These are phyloP conservation scores for Drosophila busckii DNA, from an alignment of 1,140 invertebrate genomes.

Conservation along the genomic window DNA sequence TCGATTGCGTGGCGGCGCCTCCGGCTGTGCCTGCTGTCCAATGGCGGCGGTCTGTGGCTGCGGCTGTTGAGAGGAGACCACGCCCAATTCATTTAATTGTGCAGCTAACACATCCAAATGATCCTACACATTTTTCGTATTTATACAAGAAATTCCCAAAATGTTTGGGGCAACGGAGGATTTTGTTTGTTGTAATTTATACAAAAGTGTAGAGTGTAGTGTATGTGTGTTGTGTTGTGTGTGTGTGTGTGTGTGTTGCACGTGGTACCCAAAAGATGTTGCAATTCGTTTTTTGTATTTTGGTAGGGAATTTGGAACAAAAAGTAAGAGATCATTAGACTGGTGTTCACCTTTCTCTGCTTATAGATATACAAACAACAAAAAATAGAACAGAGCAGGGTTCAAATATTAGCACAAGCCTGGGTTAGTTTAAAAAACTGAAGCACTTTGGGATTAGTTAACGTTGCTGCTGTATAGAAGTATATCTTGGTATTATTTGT, in stretches of 20 bases:
- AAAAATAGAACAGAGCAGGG: constrained; percentile 30
- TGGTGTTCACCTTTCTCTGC: constrained; percentile 57
- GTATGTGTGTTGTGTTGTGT: constrained; percentile 32
- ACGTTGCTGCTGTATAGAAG: constrained; percentile 11
- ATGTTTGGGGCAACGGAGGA: constrained; percentile 54
- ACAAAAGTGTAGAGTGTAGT: constrained; percentile 22
- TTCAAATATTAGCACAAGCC: constrained; percentile 44
- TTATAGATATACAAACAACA: constrained; percentile 46
- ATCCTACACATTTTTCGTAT: constrained; percentile 83
- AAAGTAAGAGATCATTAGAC: constrained; percentile 78
- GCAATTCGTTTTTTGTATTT: constrained; percentile 20
- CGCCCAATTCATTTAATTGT: constrained; percentile 94
- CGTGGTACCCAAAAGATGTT: constrained; percentile 54
- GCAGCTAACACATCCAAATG: constrained; percentile 93
- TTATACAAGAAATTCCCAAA: constrained; percentile 57
- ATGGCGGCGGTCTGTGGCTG: constrained; percentile 66
- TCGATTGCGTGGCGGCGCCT: constrained; percentile 81
- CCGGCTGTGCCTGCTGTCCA: constrained; percentile 79
- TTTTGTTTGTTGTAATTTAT: constrained; percentile 37
- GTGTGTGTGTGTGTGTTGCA: constrained; percentile 50
- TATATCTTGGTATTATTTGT: constrained; percentile 19
- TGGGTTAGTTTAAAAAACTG: constrained; percentile 32
- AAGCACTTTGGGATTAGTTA: constrained; percentile 43
- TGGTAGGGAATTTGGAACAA: constrained; percentile 44
- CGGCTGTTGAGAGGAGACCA: constrained; percentile 82